Evolutionary conservation across 2,888 invertebrate species (phyloP).

Genomic region (Macaria liturata): DNA sequence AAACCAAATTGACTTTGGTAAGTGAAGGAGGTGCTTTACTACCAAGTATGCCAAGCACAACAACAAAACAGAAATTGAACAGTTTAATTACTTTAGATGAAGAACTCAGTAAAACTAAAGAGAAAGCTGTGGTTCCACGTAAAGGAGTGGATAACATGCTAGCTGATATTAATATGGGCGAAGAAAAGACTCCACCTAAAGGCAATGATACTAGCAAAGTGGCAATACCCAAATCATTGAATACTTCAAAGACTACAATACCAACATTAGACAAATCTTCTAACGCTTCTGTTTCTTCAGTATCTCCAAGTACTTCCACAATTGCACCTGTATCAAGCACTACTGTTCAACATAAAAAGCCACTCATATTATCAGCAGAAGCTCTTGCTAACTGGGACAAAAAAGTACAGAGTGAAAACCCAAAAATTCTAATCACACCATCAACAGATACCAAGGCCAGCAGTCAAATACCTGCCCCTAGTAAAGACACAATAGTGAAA

Average conservation of each 20-base stretch:
- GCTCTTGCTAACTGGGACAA: slow-evolving; percentile 48
- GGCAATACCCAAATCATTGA: slow-evolving; percentile 8
- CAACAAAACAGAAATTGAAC: slow-evolving; percentile 49
- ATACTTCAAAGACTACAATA: slow-evolving; percentile 19
- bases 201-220: neutral
- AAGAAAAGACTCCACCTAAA: slow-evolving; percentile 15
- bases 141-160: slow-evolving; percentile 50
- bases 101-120: slow-evolving; percentile 53
- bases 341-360: slow-evolving; percentile 52
- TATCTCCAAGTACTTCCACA: slow-evolving; percentile 14
- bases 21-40: slow-evolving; percentile 61
- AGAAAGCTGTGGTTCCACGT: slow-evolving; percentile 45
- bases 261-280: slow-evolving; percentile 16
- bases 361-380: slow-evolving; percentile 56
- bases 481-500: slow-evolving; percentile 38
- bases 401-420: slow-evolving; percentile 34
- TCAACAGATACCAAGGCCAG: slow-evolving; percentile 43
- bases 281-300: neutral
- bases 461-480: slow-evolving; percentile 48
- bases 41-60: slow-evolving; percentile 40
- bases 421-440: slow-evolving; percentile 36
- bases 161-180: slow-evolving; percentile 14
- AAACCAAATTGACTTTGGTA: slow-evolving; percentile 44
- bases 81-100: slow-evolving; percentile 47
- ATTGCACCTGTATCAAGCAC: slow-evolving; percentile 28